Evolutionary conservation across 2,797 vertebrate genomes (phyloP).

Genomic region (Periparus ater): DNA sequence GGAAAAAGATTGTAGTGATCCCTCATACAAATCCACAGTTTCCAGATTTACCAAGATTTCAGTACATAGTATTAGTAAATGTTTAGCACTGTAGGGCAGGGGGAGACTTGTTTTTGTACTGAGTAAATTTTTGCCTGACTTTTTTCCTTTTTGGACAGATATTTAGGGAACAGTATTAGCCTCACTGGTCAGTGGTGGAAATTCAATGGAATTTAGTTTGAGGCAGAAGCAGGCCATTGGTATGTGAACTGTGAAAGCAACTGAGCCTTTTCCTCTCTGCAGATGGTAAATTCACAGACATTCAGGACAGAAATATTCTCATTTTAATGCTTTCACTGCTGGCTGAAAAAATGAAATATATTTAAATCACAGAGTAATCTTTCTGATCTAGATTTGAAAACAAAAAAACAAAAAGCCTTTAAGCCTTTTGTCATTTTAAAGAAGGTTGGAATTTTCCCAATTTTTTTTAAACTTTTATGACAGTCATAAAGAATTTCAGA

Average conservation of each 20-base stretch:
- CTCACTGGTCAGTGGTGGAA: constrained; percentile 7
- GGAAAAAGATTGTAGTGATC: background rate
- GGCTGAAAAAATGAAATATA: background rate
- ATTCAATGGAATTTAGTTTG: constrained; percentile 25
- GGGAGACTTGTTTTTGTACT: background rate
- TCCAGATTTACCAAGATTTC: background rate
- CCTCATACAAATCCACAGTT: background rate
- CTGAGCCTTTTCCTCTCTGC: background rate
- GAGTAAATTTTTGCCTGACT: background rate
- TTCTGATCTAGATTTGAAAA: constrained; percentile 10
- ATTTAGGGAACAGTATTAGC: constrained; percentile 9
- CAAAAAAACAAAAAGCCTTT: background rate
- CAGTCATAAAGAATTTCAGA: background rate
- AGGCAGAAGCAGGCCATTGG: background rate
- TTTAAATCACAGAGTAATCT: constrained; percentile 6
- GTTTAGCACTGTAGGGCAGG: background rate
- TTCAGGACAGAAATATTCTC: constrained; percentile 14
- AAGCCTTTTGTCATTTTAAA: background rate
- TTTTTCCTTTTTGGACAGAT: background rate
- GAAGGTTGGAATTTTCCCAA: background rate
- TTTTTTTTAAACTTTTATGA: background rate
- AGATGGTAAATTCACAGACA: constrained; percentile 21
- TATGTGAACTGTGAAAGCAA: constrained; percentile 19
- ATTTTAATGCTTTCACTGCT: constrained; percentile 6
- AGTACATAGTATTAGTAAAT: background rate